Evolutionary conservation across 2,888 invertebrate genomes (phyloP), one percentile per base, ranked within the genome.

Genomic region (Mystacides longicornis): DNA sequence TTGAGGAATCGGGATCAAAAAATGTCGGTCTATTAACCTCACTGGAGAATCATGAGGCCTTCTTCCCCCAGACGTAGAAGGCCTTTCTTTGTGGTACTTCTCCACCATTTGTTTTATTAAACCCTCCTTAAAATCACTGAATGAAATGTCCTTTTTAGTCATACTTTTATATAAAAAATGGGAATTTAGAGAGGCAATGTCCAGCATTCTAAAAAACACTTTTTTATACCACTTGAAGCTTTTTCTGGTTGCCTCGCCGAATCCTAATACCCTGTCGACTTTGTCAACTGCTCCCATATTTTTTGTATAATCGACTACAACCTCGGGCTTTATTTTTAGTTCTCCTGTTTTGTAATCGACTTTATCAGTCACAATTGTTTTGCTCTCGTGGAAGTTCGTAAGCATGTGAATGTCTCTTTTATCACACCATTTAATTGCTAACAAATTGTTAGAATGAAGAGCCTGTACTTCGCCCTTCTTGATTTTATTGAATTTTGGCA

Each of bases 401-500:
- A 48, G 16, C 48, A 48, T 48, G 23, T 20, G 21, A n/a, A 48
- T 23, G 7, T 48, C 48, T 23, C 48, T 21, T 23, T 48, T 48
- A 20, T 48, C 48, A 3, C 23, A 23, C 48, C 48, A 48, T 23
- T 48, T 48, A 3, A 48, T 14, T 3, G 48, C 48, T 16, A 48
- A 23, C 16, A n/a, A 23, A 23, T 2, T 7, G 5, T 18, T 23
- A 2, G 48, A 48, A 11, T n/a, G 22, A n/a, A n/a, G 11, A 2
- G 48, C 11, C 3, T 9, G 11, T 7, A 23, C 7, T 21, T 54
- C 43, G 3, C 43, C 45, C 21, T 54, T 54, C 21, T 33, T 22
- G 1, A 55, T 11, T 22, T 55, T 51, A 9, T 51, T 18, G 19
- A 55, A 55, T 23, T 20, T 46, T 3, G 55, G 51, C 55, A 55